These are phyloP conservation scores for Catharus ustulatus DNA, from an alignment of 2,797 vertebrate genomes.

Conservation along the genomic window DNA sequence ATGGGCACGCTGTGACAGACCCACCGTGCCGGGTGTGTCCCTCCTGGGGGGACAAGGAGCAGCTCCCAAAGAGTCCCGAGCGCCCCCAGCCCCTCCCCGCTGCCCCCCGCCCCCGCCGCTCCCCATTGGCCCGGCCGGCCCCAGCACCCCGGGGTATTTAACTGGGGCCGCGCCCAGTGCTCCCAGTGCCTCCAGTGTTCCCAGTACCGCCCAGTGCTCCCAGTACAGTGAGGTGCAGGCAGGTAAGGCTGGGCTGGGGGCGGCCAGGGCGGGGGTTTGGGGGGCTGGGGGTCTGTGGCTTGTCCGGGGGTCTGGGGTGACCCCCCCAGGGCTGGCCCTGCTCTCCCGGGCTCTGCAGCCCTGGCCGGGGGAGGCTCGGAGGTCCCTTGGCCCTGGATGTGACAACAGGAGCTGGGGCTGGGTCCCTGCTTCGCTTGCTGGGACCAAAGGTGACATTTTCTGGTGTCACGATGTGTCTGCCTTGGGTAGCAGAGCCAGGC, in stretches of 20 bases:
- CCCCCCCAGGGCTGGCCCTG: accelerated
- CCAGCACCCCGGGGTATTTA: background rate
- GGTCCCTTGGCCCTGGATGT: too few relatives aligned
- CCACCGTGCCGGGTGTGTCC: background rate
- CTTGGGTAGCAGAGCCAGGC: background rate
- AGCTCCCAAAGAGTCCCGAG: background rate
- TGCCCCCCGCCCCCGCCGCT: too few relatives aligned
- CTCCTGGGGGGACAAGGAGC: background rate
- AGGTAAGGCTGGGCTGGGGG: background rate
- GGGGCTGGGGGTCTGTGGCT: accelerated
- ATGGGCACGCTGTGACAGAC: too few relatives aligned
- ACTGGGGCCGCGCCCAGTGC: accelerated
- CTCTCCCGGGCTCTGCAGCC: background rate
- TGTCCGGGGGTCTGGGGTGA: accelerated
- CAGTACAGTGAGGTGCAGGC: accelerated
- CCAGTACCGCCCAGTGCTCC: too few relatives aligned
- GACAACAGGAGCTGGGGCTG: background rate
- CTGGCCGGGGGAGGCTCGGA: too few relatives aligned
- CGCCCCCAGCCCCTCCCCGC: background rate
- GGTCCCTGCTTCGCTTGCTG: background rate
- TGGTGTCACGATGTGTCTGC: accelerated
- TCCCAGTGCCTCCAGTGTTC: too few relatives aligned
- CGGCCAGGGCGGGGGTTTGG: accelerated
- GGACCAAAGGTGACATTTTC: background rate
- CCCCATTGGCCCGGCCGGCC: background rate